Percentiles rank a stretch among this genome's conserved stretches.
phyloP scores from a whole-genome alignment of 2,888 invertebrate species.

The Rhopalosiphum nymphaeae region DNA sequence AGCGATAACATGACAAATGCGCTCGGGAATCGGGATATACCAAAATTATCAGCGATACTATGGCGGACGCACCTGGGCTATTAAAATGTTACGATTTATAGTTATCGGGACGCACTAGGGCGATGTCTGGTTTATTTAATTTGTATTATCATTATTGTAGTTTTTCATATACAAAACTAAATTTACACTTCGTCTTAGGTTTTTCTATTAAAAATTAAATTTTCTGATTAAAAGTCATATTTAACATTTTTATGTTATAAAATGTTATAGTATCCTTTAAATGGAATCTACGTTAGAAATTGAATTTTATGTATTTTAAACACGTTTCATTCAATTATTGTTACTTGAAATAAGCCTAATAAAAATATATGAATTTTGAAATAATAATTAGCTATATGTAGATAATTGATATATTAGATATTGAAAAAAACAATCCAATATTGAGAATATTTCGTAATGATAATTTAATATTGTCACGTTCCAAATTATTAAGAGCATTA shows the following conservation, averaged over 20 bases:
- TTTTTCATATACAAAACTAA: not conserved
- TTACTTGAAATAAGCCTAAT: slow-evolving; percentile 2
- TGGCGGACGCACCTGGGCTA: too few species aligned
- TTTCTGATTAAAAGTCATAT: not conserved
- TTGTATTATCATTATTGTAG: slow-evolving; percentile 23
- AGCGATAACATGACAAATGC: too few species aligned
- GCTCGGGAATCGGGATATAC: too few species aligned
- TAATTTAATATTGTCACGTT: not conserved
- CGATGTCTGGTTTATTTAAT: not conserved
- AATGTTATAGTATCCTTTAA: slow-evolving; percentile 23
- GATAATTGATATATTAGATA: too few species aligned
- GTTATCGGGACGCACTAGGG: too few species aligned
- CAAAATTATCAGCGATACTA: too few species aligned
- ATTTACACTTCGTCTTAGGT: not conserved
- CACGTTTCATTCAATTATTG: slow-evolving; percentile 1
- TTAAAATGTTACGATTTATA: too few species aligned
- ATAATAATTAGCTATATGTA: not conserved
- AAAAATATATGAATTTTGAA: not conserved
- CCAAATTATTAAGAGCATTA: not conserved
- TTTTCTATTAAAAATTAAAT: not conserved
- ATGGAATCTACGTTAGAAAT: not conserved
- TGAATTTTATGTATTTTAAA: slow-evolving; percentile 18
- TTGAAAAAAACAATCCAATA: not conserved
- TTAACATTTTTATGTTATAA: not conserved
- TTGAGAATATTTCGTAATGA: slow-evolving; percentile 1